A percentile compares a stretch with the other conserved stretches of the same genome.
Conservation (phyloP, 2,888 invertebrate genomes). For the Acronicta psi region DNA sequence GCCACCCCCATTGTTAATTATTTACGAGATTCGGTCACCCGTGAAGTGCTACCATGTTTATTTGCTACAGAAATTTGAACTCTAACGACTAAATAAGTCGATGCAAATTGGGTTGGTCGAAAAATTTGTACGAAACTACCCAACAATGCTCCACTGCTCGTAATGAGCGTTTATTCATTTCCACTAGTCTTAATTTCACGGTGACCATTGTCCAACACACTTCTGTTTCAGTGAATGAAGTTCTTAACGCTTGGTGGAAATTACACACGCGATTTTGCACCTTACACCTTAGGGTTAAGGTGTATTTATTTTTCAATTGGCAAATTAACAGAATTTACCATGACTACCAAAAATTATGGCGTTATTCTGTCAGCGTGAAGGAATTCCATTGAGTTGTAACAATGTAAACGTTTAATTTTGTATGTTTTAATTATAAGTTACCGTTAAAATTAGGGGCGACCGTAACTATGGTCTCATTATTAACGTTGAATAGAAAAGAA, state of each 20-base stretch:
- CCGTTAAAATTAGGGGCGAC: conserved; percentile 41
- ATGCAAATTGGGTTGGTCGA: conserved; percentile 7
- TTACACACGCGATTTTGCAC: conserved; percentile 48
- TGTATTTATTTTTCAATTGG: conserved; percentile 22
- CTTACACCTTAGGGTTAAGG: conserved; percentile 44
- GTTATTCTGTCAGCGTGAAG: conserved; percentile 61
- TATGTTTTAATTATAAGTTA: conserved; percentile 57
- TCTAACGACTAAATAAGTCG: rapidly evolving
- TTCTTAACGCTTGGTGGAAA: conserved; percentile 45
- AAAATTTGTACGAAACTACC: conserved; percentile 38
- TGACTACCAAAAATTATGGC: conserved; percentile 68
- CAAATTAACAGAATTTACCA: conserved; percentile 54
- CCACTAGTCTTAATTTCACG: conserved; percentile 77
- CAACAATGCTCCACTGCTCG: conserved; percentile 54
- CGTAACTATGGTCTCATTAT: conserved; percentile 23
- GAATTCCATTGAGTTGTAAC: conserved; percentile 66
- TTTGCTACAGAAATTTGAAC: conserved; percentile 13
- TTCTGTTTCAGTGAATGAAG: conserved; percentile 74
- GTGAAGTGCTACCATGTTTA: conserved; percentile 31
- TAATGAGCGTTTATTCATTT: conserved; percentile 77
- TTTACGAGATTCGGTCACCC: conserved; percentile 51
- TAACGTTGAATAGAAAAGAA: conserved; percentile 16
- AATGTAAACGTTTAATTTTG: conserved; percentile 61
- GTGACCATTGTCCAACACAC: conserved; percentile 71
- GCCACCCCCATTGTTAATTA: conserved; percentile 49